Evolutionary conservation across 2,888 invertebrate species (phyloP).

Genomic region (Exocentrus adspersus): DNA sequence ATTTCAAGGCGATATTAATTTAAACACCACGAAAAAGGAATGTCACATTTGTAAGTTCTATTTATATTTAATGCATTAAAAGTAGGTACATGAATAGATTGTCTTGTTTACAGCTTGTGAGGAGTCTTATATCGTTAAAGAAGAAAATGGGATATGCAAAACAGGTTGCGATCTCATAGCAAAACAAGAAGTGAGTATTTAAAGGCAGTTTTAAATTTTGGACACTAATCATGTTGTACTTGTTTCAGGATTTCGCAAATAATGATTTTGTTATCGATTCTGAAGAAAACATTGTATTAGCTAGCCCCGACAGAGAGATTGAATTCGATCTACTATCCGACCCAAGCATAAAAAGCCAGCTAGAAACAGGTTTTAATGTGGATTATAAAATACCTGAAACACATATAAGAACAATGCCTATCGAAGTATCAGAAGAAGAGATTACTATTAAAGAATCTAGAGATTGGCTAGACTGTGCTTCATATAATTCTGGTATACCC

Average conservation of each 20-base stretch:
- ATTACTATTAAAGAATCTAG: conserved; percentile 39
- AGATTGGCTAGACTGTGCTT: conserved; percentile 61
- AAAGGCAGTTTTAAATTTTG: not conserved
- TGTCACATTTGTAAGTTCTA: conserved; percentile 55
- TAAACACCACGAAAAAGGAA: conserved; percentile 53
- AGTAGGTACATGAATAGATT: not conserved
- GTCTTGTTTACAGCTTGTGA: conserved; percentile 50
- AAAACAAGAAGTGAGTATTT: conserved; percentile 49
- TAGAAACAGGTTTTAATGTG: conserved; percentile 55
- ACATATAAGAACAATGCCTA: conserved; percentile 59
- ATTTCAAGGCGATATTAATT: conserved; percentile 51
- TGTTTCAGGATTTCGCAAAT: conserved; percentile 38
- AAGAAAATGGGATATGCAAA: conserved; percentile 48
- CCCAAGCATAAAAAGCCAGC: conserved; percentile 57
- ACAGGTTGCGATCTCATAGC: conserved; percentile 54
- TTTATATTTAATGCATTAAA: not conserved
- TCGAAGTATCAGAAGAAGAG: conserved; percentile 45
- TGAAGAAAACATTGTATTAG: conserved; percentile 44
- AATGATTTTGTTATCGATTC: conserved; percentile 45
- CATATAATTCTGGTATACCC: conserved; percentile 65
- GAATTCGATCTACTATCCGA: conserved; percentile 57
- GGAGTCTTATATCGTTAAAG: conserved; percentile 48
- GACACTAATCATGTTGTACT: not conserved
- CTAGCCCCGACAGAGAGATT: conserved; percentile 55
- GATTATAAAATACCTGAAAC: conserved; percentile 61